Percentiles rank a stretch among this genome's conserved stretches.
Evolutionary conservation across 1,140 invertebrate species (phyloP).

Genomic region (Penaeus indicus): DNA sequence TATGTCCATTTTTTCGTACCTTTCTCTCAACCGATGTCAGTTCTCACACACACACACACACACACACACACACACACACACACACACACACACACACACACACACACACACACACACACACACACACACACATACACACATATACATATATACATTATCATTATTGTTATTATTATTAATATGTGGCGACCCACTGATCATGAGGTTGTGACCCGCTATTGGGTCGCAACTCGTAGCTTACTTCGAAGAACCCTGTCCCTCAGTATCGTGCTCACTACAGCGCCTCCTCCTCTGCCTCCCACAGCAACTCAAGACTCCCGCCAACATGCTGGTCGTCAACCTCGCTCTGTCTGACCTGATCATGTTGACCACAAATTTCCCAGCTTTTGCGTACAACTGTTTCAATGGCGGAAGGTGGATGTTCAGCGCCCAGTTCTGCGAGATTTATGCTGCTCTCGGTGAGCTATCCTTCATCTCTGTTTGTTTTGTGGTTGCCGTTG

Average conservation of each 20-base stretch:
- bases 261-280: background rate
- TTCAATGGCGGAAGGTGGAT: slow-evolving; percentile 70
- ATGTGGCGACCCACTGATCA: background rate
- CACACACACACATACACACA: too few species aligned
- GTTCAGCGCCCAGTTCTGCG: slow-evolving; percentile 82
- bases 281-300: background rate
- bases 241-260: background rate
- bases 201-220: background rate
- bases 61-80: too few species aligned
- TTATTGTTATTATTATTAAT: background rate
- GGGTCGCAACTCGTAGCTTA: background rate
- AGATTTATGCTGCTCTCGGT: slow-evolving; percentile 83
- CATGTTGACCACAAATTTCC: slow-evolving; percentile 76
- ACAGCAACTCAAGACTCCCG: slow-evolving; percentile 82
- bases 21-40: too few species aligned
- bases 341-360: slow-evolving; percentile 88
- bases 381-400: slow-evolving; percentile 88
- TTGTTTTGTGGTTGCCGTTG: background rate
- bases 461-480: background rate
- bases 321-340: slow-evolving; percentile 87
- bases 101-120: too few species aligned
- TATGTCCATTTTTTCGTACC: too few species aligned
- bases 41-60: too few species aligned
- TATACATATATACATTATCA: too few species aligned
- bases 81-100: too few species aligned